Percentiles rank a stretch among this genome's conserved stretches.
These are phyloP conservation scores for Drusus annulatus DNA, from an alignment of 1,140 invertebrate species.

Conservation along the genomic window DNA sequence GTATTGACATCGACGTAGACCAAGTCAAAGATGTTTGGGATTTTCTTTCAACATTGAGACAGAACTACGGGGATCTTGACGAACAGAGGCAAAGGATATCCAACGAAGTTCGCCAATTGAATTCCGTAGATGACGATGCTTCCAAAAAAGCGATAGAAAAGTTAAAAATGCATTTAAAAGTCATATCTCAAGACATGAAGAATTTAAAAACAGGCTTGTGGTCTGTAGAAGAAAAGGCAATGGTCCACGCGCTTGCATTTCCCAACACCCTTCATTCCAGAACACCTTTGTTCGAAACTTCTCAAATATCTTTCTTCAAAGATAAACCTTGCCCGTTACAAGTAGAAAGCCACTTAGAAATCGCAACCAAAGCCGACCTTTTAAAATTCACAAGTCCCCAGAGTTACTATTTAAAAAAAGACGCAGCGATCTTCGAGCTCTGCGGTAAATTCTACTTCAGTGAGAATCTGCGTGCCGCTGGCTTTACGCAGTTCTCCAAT, in stretches of 20 bases:
- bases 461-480: slow-evolving; percentile 66
- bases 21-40: slow-evolving; percentile 71
- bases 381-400: slow-evolving; percentile 74
- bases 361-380: slow-evolving; percentile 70
- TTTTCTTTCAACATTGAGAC: slow-evolving; percentile 66
- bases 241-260: slow-evolving; percentile 73
- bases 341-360: slow-evolving; percentile 72
- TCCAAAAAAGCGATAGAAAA: slow-evolving; percentile 67
- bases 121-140: slow-evolving; percentile 62
- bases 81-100: slow-evolving; percentile 63
- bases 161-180: slow-evolving; percentile 70
- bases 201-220: slow-evolving; percentile 72
- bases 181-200: slow-evolving; percentile 76
- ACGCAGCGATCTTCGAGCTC: slow-evolving; percentile 78
- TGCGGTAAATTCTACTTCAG: slow-evolving; percentile 72
- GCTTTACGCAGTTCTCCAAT: slow-evolving; percentile 74
- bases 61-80: slow-evolving; percentile 66
- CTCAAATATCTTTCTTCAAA: slow-evolving; percentile 68
- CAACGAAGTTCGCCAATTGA: slow-evolving; percentile 63
- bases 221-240: slow-evolving; percentile 75
- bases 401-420: slow-evolving; percentile 75
- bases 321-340: slow-evolving; percentile 61
- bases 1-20: slow-evolving; percentile 65
- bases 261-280: slow-evolving; percentile 77
- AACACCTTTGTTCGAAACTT: slow-evolving; percentile 70